Base-by-base conservation (phyloP, 2,797 vertebrate species). In the Choloepus didactylus region DNA sequence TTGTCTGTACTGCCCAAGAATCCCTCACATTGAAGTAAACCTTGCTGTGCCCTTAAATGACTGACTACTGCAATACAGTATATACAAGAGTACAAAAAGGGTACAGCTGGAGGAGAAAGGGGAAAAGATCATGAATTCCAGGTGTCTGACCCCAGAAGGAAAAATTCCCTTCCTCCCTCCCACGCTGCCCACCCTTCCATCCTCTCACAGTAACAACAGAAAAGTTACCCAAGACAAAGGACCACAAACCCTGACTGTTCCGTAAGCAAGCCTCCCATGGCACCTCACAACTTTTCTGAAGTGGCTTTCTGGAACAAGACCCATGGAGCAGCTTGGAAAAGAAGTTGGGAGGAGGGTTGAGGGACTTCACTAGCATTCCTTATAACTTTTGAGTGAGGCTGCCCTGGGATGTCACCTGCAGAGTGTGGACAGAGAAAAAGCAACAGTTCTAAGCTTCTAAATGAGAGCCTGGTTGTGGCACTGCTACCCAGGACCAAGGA, bases 281-380 rank as follows among this genome's bases (percentile, higher is more conserved):
- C 35, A 41, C 27, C 38, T 15, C 14, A 62, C 49, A 18, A 92
- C 73, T 72, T 86, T 95, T 85, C 35, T 8, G 59, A 90, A 88
- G 88, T 27, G 59, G 81, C 75, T 88, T 90, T 96, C 87, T 84
- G 86, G 82, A 77, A 89, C 93, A 79, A 96, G 60, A 51, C 5
- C 56, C 64, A 56, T 3, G 31, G 51, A 54, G 72, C 21, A 66
- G 66, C 44, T 81, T 80, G 56, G 49, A 87, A 81, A 80, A 91
- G 18, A 86, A 41, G 70, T 1, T 75, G 56, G 80, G n/a, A 77
- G 51, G 15, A 80, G 38, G 23, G 59, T 79, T 41, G 73, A 76
- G 46, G 60, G 41, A 38, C 64, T 91, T 44, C 72, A 54, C 49
- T 67, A 87, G 54, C 72, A 67, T 82, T 94, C 81, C 35, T 85